Base-by-base conservation (phyloP, 2,888 invertebrate genomes). In the Heteropelma amictum region DNA sequence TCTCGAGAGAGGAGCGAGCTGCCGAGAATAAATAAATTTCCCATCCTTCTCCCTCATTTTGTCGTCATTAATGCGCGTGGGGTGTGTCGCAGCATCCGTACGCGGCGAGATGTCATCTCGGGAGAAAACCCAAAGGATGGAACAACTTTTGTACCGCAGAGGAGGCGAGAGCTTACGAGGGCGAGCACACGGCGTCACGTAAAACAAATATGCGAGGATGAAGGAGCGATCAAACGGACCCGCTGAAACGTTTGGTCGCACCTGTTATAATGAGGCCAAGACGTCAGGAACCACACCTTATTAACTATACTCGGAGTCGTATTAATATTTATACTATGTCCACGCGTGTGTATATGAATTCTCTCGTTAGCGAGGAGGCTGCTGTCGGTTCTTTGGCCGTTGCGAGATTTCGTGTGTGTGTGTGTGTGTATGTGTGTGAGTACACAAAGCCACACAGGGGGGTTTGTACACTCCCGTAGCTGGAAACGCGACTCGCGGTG, bases 221-320 rank as follows among this genome's bases (percentile, higher is more conserved):
- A 76, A 83, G n/a, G 82, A 82, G 83, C 82, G 86, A 86, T 87
- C 84, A 85, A 88, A 86, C 81, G 86, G 77, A 19, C 17, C n/a
- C n/a, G 77, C 77, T 80, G 72, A 72, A 71, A 74, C 79, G 61
- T 45, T 51, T 51, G 61, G 40, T 81, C 79, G 83, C 86, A 87
- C 86, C 87, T 87, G 87, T 87, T 86, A 85, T 83, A 85, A 85
- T 81, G 82, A 80, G 83, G 80, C 80, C 81, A 49, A 80, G 79
- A 72, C 76, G 53, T 69, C 30, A 49, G 51, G 21, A 67, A 78
- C 81, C 82, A 77, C 80, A 81, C 81, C 81, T 83, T 80, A 80
- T 82, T 78, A 79, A 79, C 79, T 72, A n/a, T n/a, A 77, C 69
- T 58, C 70, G 76, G 63, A 76, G 64, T 45, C 67, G 45, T 68